These are phyloP conservation scores for Galemys pyrenaicus DNA, from an alignment of 2,113 vertebrate species.

Conservation along the genomic window DNA sequence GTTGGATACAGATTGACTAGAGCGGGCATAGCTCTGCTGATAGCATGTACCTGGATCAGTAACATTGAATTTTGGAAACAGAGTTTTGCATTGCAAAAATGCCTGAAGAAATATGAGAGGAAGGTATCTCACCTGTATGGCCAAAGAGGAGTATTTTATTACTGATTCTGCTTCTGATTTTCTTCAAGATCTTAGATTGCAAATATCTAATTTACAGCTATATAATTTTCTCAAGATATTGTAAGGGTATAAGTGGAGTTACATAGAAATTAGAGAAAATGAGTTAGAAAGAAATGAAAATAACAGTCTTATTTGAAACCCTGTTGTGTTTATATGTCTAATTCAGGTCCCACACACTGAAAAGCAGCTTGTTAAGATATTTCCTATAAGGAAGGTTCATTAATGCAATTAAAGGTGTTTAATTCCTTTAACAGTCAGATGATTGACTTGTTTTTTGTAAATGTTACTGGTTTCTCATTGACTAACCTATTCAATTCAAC, in stretches of 20 bases:
- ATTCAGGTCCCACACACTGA: neutral
- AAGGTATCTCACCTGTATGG: neutral
- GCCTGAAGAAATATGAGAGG: neutral
- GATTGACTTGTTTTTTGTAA: neutral
- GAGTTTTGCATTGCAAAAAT: neutral
- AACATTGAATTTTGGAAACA: conserved; percentile 13
- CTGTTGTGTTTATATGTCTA: neutral
- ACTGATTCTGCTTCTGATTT: neutral
- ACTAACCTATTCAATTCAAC: neutral
- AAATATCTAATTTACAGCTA: neutral
- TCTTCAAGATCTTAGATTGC: neutral
- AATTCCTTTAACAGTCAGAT: neutral
- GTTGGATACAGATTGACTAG: neutral
- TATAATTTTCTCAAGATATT: neutral
- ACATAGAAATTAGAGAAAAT: neutral
- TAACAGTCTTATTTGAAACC: neutral
- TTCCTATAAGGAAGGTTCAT: neutral
- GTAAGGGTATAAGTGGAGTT: neutral
- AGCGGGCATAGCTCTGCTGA: neutral
- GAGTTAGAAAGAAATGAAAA: neutral
- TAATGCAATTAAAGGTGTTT: neutral
- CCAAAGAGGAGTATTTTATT: neutral
- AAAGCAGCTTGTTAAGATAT: neutral
- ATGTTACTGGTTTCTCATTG: neutral
- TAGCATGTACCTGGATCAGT: neutral